Evolutionary conservation across 2,888 invertebrate genomes (phyloP).

Genomic region (Ferdinandea cuprea): DNA sequence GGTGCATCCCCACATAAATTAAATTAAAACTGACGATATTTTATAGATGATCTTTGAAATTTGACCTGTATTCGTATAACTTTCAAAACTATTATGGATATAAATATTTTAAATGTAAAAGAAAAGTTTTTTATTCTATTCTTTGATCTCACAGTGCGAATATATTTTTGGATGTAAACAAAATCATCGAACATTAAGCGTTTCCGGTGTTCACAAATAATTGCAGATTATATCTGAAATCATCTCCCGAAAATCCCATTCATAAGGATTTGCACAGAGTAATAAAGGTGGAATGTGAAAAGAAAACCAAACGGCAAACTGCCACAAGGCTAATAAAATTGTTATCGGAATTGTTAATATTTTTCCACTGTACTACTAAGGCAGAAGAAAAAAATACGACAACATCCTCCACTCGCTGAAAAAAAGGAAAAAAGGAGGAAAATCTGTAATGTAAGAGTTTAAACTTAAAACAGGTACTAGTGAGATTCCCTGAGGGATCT

Average conservation of each 20-base stretch:
- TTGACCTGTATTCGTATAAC: no score
- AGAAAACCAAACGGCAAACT: slow-evolving; percentile 38
- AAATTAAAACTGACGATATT: no score
- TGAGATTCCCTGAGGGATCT: slow-evolving; percentile 75
- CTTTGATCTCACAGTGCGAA: background rate
- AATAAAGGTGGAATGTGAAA: slow-evolving; percentile 56
- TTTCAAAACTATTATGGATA: no score
- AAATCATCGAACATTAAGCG: slow-evolving; percentile 40
- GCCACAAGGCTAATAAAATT: slow-evolving; percentile 73
- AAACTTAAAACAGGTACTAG: slow-evolving; percentile 67
- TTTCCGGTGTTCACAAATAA: slow-evolving; percentile 64
- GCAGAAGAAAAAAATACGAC: slow-evolving; percentile 10
- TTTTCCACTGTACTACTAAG: slow-evolving; percentile 18
- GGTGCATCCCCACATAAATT: no score
- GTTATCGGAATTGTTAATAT: slow-evolving; percentile 73
- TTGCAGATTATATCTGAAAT: slow-evolving; percentile 63
- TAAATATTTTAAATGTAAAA: no score
- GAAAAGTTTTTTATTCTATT: background rate
- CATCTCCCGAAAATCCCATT: slow-evolving; percentile 63
- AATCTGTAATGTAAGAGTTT: slow-evolving; percentile 47
- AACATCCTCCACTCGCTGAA: slow-evolving; percentile 16
- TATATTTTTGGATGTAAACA: slow-evolving; percentile 34
- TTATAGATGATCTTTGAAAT: no score
- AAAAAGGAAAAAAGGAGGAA: slow-evolving; percentile 17
- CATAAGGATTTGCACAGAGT: slow-evolving; percentile 62